Base-by-base conservation (phyloP, 1,140 invertebrate species). In the Macrotrachela quadricornifera region DNA sequence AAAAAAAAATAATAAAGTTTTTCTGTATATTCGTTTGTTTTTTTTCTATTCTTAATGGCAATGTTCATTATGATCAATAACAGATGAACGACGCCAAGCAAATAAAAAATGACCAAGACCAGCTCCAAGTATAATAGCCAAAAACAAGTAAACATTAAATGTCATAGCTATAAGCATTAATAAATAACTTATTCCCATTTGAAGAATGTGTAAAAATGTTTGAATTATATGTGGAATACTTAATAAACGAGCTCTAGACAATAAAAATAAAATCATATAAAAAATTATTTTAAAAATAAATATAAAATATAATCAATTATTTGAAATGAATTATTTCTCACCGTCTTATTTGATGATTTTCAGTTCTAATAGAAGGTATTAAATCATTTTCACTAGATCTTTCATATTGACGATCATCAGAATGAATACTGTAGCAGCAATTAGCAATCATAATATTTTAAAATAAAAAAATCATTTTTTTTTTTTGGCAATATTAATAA, bases 161-260 rank as follows among this genome's bases (percentile, higher is more conserved):
- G 87, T 95, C 90, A 96, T 96, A 70, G 95, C 92, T 54, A 94
- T 81, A 68, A 96, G 71, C 90, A 96, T 96, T 16, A 95, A 77
- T 60, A 87, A 78, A 68, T 94, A 94, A 16, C 83, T 85, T 36
- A 90, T 67, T 4, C 82, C 78, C 49, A 92, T 79, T 69, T 95
- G 90, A 0, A 92, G 57, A 52, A 88, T 76, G 66, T 95, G 87
- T 9, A 96, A 73, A 11, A 80, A 60, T 1, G 87, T 91, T 70
- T 95, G 87, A 38, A 81, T 71, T n/a, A 79, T 64, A 67, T 92
- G 86, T 57, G 58, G 49, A 3, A 53, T 13, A 44, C 59, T 63
- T 36, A 64, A 57, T 57, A 68, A 60, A 14, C 56, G 56, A 10
- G 54, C 38, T 21, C 64, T 66, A 57, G 30, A 62, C 59, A 40